phyloP scores from a whole-genome alignment of 2,797 vertebrate species.

The Falco naumanni region DNA sequence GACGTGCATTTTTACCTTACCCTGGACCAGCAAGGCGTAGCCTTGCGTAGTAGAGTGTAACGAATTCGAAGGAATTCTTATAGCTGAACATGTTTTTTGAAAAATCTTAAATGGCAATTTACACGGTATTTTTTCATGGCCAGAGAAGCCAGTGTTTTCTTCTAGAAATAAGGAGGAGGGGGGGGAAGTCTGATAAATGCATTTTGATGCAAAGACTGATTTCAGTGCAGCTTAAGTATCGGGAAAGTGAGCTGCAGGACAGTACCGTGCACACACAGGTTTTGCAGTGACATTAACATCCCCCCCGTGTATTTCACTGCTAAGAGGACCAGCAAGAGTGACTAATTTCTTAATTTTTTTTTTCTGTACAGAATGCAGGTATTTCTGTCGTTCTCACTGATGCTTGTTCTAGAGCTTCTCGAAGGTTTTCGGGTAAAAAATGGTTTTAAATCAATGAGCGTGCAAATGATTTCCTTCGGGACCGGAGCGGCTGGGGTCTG shows the following conservation, averaged over 20 bases:
- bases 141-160: not conserved
- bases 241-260: not conserved
- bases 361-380: not conserved
- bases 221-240: not conserved
- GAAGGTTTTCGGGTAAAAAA: not conserved
- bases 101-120: slow-evolving; percentile 15
- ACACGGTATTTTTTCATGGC: slow-evolving; percentile 31
- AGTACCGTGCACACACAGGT: not conserved
- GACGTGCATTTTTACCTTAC: not conserved
- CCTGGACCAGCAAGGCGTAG: not conserved
- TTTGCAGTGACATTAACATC: not conserved
- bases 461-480: not conserved
- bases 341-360: not conserved
- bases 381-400: not conserved
- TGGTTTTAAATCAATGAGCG: not conserved
- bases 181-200: not conserved
- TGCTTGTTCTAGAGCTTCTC: not conserved
- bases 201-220: not conserved
- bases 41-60: not conserved
- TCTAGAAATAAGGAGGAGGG: not conserved
- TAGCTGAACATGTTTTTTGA: not conserved
- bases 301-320: not conserved
- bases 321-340: not conserved
- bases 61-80: slow-evolving; percentile 59
- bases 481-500: not conserved